Base-by-base conservation (phyloP, 2,113 vertebrate species). In the Lasiurus borealis region DNA sequence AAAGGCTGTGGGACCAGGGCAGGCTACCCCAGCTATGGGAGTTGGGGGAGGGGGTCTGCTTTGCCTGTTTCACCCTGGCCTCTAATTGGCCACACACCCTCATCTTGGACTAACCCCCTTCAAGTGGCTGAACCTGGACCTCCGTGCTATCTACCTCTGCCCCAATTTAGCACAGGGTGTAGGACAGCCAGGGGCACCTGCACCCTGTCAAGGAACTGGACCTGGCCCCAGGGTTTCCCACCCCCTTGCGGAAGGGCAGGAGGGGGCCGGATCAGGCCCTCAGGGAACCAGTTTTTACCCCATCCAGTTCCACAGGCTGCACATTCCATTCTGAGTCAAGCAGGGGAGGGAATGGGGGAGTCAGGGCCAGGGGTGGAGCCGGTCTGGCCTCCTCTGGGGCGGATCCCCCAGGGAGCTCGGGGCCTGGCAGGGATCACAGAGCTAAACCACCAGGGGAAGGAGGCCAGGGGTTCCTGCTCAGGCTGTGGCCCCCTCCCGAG, bases 241-340 rank as follows among this genome's bases (percentile, higher is more conserved):
- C 15, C n/a, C 15, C 31, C 21, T 2, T 2, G 21, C 27, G 21
- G 69, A 89, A 81, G 90, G 54, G 12, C n/a, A 34, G 73, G 52
- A 34, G 14, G 36, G 64, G 76, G 44, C 23, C 5, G n/a, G 88
- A 66, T 29, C 59, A 29, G 73, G 87, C 44, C 88, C 66, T 84
- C 85, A 59, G 88, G 75, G 80, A 89, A 88, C 87, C 31, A 8
- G 75, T 83, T 94, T 90, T 95, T 84, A 92, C 92, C 95, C 96
- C 64, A 46, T 82, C 94, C 93, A 10, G 83, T 94, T 94, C 94
- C 84, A 86, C 95, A 90, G 95, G 95, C 95, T 71, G 92, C 96
- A 95, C 97, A 97, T 97, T 96, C 96, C 96, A 96, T 85, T 88
- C 90, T 64, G 50, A 85, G 78, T 73, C 57, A 64, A 76, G 76